A percentile compares a stretch with the other conserved stretches of the same genome.
Evolutionary conservation across 2,113 vertebrate species (phyloP).

Genomic region (Tonatia bakeri): DNA sequence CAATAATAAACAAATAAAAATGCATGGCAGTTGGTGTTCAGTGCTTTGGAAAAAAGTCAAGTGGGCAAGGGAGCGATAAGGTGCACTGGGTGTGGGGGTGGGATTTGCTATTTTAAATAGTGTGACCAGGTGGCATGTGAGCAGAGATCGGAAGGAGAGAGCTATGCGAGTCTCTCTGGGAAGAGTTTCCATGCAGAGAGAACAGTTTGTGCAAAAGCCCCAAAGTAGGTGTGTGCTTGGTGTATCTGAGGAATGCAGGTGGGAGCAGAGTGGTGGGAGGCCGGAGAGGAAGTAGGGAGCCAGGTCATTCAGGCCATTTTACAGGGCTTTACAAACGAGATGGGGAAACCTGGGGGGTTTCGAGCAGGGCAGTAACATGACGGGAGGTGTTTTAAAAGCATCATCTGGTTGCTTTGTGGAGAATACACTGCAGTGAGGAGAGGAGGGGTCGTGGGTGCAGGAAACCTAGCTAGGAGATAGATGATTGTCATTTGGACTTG

Average conservation of each 20-base stretch:
- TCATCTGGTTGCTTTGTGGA: neutral
- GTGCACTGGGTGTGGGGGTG: neutral
- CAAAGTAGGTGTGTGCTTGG: conserved; percentile 21
- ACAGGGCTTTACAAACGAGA: neutral
- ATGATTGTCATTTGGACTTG: neutral
- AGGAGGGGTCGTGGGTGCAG: neutral
- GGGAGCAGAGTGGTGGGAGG: neutral
- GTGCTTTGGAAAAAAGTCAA: conserved; percentile 43
- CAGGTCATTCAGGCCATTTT: neutral
- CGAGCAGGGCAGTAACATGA: neutral
- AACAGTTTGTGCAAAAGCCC: conserved; percentile 49
- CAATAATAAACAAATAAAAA: conserved; percentile 43
- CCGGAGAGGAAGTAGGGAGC: neutral
- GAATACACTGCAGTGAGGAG: neutral
- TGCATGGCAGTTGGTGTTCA: conserved; percentile 24
- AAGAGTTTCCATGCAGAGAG: conserved; percentile 42
- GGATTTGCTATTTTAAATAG: conserved; percentile 56
- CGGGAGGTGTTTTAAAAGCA: neutral
- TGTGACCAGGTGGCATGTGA: conserved; percentile 57
- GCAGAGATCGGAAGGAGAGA: conserved; percentile 49
- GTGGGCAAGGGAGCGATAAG: conserved; percentile 3
- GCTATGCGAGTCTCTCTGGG: neutral
- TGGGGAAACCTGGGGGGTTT: neutral
- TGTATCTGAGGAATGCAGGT: neutral
- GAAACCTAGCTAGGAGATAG: neutral